Evolutionary conservation across 53 echinoderm and acorn worm genomes (phyloP), one percentile per base, ranked within the genome.

Genomic region (Arbacia lixula): DNA sequence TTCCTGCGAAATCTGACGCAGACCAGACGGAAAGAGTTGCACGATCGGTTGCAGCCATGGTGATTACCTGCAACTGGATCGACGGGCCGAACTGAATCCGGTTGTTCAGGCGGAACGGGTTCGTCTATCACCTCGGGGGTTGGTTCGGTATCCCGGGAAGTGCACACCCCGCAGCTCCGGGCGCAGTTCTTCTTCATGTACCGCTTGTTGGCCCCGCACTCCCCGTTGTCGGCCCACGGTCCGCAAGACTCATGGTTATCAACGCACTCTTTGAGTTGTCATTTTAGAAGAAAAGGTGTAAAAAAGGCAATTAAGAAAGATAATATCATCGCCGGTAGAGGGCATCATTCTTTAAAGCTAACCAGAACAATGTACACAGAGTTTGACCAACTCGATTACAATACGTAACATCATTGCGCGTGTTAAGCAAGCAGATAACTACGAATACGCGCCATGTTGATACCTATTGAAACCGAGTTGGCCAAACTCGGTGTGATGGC

Each of bases 131-230:
- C 29, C 19, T 61, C 37, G 0, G 78, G 28, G n/a, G 52, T 36
- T 9, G 30, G 34, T 19, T 65, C 30, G 10, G 77, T 37, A 12
- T 58, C 60, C 0, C 17, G 36, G 0, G 25, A 3, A 2, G 81
- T 81, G 46, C 95, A 92, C 2, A 61, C 71, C 40, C 85, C 40
- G 33, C 95, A 95, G 80, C 95, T 95, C 32, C 76, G 62, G 55
- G 65, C 56, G 73, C 96, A 96, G 63, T 96, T 91, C 46, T 85
- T 78, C 43, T 21, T 60, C 97, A 97, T 97, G 81, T 85, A 97
- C 0, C 22, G 50, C 17, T 89, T 93, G 83, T 97, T 97, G 16
- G 62, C 77, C 26, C 90, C 71, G 26, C 97, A 97, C 63, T 97
- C 97, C 16, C 97, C 97, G 11, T 61, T 69, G 22, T 32, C 64